Conservation (phyloP, 1,140 invertebrate genomes). For the Coenobita brevimanus region DNA sequence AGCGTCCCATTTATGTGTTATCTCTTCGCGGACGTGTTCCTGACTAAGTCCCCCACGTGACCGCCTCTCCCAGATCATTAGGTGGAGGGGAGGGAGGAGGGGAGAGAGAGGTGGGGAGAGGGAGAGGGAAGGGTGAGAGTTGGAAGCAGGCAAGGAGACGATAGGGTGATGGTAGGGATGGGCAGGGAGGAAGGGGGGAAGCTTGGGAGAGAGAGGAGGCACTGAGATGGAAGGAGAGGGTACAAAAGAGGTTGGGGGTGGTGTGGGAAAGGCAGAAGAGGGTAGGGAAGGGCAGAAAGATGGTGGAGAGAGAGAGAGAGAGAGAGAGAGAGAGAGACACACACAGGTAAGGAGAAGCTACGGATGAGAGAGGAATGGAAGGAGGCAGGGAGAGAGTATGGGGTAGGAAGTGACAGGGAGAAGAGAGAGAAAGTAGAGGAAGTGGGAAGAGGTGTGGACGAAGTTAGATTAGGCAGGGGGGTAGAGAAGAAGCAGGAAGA, state of each 20-base stretch:
- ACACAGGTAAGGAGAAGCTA: too few species aligned
- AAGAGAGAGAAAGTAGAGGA: neutral
- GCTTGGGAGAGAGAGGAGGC: neutral
- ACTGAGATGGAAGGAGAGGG: too few species aligned
- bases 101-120: neutral
- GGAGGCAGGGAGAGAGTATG: too few species aligned
- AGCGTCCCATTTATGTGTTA: constrained; percentile 10
- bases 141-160: neutral
- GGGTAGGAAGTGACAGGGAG: neutral
- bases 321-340: too few species aligned
- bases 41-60: constrained; percentile 46
- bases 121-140: too few species aligned
- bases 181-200: neutral
- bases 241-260: neutral
- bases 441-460: too few species aligned
- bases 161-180: neutral
- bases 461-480: too few species aligned
- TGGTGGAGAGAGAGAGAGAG: neutral
- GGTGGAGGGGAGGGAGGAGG: neutral
- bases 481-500: neutral
- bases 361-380: neutral
- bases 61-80: constrained; percentile 30
- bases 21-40: constrained; percentile 33
- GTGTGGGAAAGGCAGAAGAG: too few species aligned
- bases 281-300: neutral